Base-by-base conservation (phyloP, 1,140 invertebrate species). In the Apolygus lucorum region DNA sequence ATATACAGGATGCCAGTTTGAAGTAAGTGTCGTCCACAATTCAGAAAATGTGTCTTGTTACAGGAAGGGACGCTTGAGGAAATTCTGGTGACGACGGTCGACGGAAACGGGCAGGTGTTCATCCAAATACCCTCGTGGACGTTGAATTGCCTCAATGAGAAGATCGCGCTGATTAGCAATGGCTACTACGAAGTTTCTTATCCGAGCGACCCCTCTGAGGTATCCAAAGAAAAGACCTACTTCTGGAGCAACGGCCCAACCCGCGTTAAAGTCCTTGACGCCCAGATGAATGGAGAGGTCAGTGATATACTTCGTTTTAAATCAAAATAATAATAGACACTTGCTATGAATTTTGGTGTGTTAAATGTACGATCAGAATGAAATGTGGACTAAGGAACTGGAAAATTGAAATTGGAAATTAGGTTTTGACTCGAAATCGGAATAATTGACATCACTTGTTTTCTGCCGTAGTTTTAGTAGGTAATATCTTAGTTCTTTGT, bases 121-220 rank as follows among this genome's bases (percentile, higher is more conserved):
- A 24, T 59, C 4, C 54, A 59, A 59, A 59, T 59, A 4, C 54
- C 54, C 54, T 59, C 54, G 54, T 59, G 54, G 54, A 59, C 54
- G 11, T 24, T 59, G 22, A 13, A 4, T 4, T 59, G 54, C 54
- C 54, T 59, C 54, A 59, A 59, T 21, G 13, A 59, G 2, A 59
- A 59, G 22, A 14, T 59, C 8, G 11, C 54, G 8, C 22, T 59
- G 2, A 59, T 59, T 21, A 59, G 22, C 54, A 59, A 59, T 59
- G 54, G 54, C 13, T 59, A 59, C 22, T 59, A 17, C 22, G 54
- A 59, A 22, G 11, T 59, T 8, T 14, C 11, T 13, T 22, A 59
- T 22, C 22, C 22, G 11, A 59, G 22, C 8, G 54, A 59, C 11
- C 13, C 22, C 4, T 4, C 2, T 11, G 4, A 59, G 4, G 22